Base-by-base conservation (phyloP, 1,140 invertebrate species). In the Drosophila pachea region DNA sequence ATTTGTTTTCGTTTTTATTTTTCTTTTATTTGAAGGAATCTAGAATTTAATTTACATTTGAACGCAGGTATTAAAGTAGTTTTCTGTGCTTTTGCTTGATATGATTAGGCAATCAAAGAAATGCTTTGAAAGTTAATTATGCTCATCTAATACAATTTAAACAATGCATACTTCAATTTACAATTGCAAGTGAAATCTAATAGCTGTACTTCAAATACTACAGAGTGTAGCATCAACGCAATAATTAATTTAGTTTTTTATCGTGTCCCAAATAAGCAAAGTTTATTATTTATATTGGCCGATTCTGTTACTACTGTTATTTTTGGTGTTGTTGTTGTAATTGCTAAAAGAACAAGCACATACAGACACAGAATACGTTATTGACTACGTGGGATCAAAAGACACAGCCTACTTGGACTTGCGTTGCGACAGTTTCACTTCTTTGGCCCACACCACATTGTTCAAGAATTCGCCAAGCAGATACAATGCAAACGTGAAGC, bases 391-490 rank as follows among this genome's bases (percentile, higher is more conserved):
- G 40, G 42, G 65, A 62, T 65, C 50, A 43, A 61, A 29, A 72
- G 35, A 49, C 50, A 74, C 59, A 82, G 63, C 65, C 76, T 87
- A 87, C 48, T 89, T 89, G 35, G 63, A 53, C 60, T 89, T 89
- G 89, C 91, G 68, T 90, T 90, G 74, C 78, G 90, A 77, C 89
- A 83, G 84, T 78, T 92, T 91, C 32, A 93, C 88, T 90, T 94
- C 91, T 87, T 94, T 93, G 89, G 92, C 92, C 95, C 95, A 95
- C 60, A 95, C 88, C 67, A 92, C 88, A 61, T 90, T 92, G 88
- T 96, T 94, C 43, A 95, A 68, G 54, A 90, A 90, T 87, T 96
- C 94, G 38, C 95, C 95, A 31, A 92, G 71, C 56, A 93, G 89
- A 88, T 95, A 96, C 9, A 95, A 89, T 0, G 90, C 77, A 33